A percentile compares a stretch with the other conserved stretches of the same genome.
Evolutionary conservation across 2,797 vertebrate species (phyloP).

Genomic region (Nyctalus aviator): DNA sequence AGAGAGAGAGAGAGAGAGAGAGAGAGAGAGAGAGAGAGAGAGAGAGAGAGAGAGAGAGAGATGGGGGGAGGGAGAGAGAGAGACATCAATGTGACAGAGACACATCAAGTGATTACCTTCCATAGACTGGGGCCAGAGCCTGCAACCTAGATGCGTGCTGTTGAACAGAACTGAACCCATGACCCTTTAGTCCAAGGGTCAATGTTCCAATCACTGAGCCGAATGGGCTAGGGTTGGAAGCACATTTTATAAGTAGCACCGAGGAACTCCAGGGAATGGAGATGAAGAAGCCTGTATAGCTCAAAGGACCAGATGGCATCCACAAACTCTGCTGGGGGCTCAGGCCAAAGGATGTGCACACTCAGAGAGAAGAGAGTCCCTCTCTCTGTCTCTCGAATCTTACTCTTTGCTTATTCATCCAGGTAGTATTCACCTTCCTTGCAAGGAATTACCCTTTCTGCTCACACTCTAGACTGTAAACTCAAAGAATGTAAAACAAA

Average conservation of each 20-base stretch:
- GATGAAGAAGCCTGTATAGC: accelerated
- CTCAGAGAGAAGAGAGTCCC: neutral
- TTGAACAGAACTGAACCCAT: too few species aligned
- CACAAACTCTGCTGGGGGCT: neutral
- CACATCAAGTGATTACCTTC: too few species aligned
- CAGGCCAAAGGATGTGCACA: neutral
- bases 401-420: neutral
- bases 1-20: too few species aligned
- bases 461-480: neutral
- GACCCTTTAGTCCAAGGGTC: too few species aligned
- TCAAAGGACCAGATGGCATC: neutral
- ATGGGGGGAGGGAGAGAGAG: too few species aligned
- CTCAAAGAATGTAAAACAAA: neutral
- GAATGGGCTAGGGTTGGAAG: neutral
- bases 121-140: too few species aligned
- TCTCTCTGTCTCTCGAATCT: neutral
- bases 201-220: too few species aligned
- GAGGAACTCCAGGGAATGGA: neutral
- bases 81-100: too few species aligned
- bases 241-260: neutral
- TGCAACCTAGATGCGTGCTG: too few species aligned
- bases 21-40: too few species aligned
- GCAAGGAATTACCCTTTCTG: neutral
- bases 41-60: too few species aligned
- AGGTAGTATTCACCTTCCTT: neutral